Conservation (phyloP, 2,113 vertebrate genomes). For the Spheniscus mendiculus region DNA sequence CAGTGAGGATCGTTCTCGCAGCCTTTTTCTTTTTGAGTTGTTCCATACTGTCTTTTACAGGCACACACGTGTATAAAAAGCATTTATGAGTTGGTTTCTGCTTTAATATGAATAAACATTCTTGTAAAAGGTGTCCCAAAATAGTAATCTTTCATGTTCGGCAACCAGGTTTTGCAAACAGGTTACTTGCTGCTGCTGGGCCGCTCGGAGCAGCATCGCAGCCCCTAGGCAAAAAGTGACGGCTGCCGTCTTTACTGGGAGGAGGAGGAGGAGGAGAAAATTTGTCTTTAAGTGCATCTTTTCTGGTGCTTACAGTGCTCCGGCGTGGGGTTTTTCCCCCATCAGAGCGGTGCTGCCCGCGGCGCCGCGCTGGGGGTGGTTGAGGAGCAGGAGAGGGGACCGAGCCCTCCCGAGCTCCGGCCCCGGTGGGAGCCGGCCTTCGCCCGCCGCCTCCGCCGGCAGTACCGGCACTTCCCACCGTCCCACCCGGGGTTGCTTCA, state of each 20-base stretch:
- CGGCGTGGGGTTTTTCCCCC: not conserved
- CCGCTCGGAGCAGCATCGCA: not conserved
- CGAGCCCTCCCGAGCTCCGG: not conserved
- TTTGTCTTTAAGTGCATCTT: conserved; percentile 27
- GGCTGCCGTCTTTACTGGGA: not conserved
- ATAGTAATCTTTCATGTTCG: conserved; percentile 60
- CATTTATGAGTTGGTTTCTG: conserved; percentile 76
- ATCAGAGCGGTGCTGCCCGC: not conserved
- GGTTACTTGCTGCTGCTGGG: not conserved
- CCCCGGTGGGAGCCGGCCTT: not conserved
- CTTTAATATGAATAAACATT: conserved; percentile 74
- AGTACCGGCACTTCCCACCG: not conserved
- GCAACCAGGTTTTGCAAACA: not conserved
- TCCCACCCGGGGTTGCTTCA: not conserved
- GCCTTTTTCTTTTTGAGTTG: conserved; percentile 60
- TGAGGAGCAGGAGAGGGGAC: not conserved
- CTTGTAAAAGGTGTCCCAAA: conserved; percentile 67
- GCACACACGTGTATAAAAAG: conserved; percentile 50
- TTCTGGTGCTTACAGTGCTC: conserved; percentile 33
- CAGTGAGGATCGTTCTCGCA: conserved; percentile 80
- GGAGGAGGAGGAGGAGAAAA: conserved; percentile 13
- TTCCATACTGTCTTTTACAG: conserved; percentile 28
- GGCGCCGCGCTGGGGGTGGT: not conserved
- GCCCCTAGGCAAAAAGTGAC: not conserved
- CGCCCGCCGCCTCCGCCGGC: accelerated